A percentile compares a stretch with the other conserved stretches of the same genome.
Evolutionary conservation across 2,113 vertebrate species (phyloP).

Genomic region (Arothron firmamentum): DNA sequence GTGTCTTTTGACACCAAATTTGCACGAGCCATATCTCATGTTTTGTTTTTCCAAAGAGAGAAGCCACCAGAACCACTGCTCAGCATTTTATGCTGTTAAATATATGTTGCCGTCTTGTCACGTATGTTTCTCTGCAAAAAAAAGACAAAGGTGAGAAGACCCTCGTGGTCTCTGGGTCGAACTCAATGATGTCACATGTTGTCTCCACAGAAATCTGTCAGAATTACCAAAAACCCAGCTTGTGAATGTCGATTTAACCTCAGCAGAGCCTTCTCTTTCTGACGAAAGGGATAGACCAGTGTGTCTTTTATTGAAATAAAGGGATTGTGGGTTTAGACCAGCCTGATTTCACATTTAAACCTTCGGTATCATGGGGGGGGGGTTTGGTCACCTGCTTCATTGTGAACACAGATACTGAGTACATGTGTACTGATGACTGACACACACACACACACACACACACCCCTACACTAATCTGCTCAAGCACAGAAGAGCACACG

Average conservation of each 20-base stretch:
- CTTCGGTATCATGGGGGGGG: slow-evolving; percentile 13
- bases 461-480: slow-evolving; percentile 44
- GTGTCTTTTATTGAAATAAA: slow-evolving; percentile 32
- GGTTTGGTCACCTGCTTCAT: slow-evolving; percentile 39
- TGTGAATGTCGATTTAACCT: slow-evolving; percentile 49
- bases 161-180: slow-evolving; percentile 21
- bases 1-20: slow-evolving; percentile 47
- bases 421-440: neutral
- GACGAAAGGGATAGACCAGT: neutral
- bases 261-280: slow-evolving; percentile 38
- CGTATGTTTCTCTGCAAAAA: slow-evolving; percentile 14
- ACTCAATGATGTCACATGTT: slow-evolving; percentile 34
- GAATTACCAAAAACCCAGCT: slow-evolving; percentile 53
- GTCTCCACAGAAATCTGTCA: slow-evolving; percentile 32
- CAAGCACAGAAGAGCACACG: slow-evolving; percentile 75
- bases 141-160: slow-evolving; percentile 6
- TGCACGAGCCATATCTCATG: slow-evolving; percentile 40
- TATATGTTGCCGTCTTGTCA: slow-evolving; percentile 35
- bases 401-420: slow-evolving; percentile 5
- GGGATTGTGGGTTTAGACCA: neutral
- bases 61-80: slow-evolving; percentile 62
- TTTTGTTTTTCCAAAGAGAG: slow-evolving; percentile 30
- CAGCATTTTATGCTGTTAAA: slow-evolving; percentile 43
- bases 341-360: neutral
- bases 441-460: slow-evolving; percentile 40